phyloP scores from a whole-genome alignment of 2,797 vertebrate genomes.

The Enteromius viviparus region DNA sequence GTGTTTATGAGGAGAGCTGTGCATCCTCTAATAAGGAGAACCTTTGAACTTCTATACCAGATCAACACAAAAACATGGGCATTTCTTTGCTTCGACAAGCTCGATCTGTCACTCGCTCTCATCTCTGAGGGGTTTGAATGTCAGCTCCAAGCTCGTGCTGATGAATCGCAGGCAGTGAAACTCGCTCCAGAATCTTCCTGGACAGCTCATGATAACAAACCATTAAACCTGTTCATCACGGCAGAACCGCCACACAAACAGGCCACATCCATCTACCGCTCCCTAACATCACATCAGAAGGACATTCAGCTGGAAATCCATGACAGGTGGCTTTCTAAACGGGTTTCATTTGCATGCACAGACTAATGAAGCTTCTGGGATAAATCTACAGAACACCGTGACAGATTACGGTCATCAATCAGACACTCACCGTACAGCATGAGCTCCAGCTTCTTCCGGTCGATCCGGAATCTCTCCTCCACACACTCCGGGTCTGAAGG shows the following conservation, averaged over 20 bases:
- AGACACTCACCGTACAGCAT: constrained; percentile 76
- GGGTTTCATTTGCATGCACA: not conserved
- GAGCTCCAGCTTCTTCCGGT: constrained; percentile 83
- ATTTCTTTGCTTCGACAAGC: not conserved
- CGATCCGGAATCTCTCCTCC: constrained; percentile 83
- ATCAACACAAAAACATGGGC: not conserved
- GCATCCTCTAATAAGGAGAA: not conserved
- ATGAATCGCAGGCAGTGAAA: constrained; percentile 19
- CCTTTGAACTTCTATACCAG: not conserved
- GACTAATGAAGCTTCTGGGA: constrained; percentile 28
- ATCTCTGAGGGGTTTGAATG: constrained; percentile 30
- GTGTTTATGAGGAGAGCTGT: not conserved
- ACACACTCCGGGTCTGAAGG: constrained; percentile 75
- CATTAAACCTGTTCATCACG: constrained; percentile 49
- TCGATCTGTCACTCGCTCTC: constrained; percentile 15
- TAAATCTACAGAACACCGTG: not conserved
- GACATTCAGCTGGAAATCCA: not conserved
- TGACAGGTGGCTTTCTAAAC: not conserved
- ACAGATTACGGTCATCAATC: not conserved
- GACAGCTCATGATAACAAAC: constrained; percentile 29
- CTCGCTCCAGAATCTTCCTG: not conserved
- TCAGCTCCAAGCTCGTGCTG: constrained; percentile 1
- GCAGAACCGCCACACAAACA: not conserved
- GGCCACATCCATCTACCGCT: constrained; percentile 41
- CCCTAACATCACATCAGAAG: not conserved